Base-by-base conservation (phyloP, 2,888 invertebrate species). In the Enoplolaimus lenunculus region DNA sequence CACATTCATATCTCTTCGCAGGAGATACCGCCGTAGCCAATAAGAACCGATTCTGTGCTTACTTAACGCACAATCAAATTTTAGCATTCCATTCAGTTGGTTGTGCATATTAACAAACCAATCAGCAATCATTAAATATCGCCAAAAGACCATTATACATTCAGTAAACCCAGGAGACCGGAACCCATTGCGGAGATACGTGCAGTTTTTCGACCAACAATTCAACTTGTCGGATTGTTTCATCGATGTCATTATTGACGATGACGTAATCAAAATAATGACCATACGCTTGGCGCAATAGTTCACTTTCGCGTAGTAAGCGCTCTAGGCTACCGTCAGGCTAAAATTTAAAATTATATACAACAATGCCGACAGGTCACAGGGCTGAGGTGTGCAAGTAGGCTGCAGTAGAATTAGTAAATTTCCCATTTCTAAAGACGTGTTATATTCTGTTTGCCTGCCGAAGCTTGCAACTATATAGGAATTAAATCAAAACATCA, bases 211-310 rank as follows among this genome's bases (percentile, higher is more conserved):
- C 79, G 57, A 78, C 78, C 67, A 80, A 72, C 60, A 76, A 70
- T 68, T 80, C 80, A 66, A 98, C 85, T 74, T 91, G 89, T 64
- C 88, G 87, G 78, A 98, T 93, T 59, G 98, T 98, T 82, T 95
- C 95, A 82, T 97, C 95, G 74, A 98, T 98, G 84, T 99, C 97
- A 85, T 95, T 97, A 86, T 99, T 98, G 74, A 97, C 90, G 80
- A 98, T 93, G 76, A 90, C 92, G 82, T 94, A 85, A 84, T 99
- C 98, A 85, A 98, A 98, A 84, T 92, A 92, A 83, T 98, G 98
- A 64, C 97, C 95, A 84, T 98, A 99, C 21, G 95, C 92, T 81
- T 92, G 91, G 57, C 93, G 89, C 74, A 99, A 85, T 83, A 93
- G 88, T 78, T 98, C 95, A 68, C 95, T 95, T 83, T 98, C 98